Evolutionary conservation across 1,140 invertebrate species (phyloP), one percentile per base, ranked within the genome.

Genomic region (Pantala flavescens): DNA sequence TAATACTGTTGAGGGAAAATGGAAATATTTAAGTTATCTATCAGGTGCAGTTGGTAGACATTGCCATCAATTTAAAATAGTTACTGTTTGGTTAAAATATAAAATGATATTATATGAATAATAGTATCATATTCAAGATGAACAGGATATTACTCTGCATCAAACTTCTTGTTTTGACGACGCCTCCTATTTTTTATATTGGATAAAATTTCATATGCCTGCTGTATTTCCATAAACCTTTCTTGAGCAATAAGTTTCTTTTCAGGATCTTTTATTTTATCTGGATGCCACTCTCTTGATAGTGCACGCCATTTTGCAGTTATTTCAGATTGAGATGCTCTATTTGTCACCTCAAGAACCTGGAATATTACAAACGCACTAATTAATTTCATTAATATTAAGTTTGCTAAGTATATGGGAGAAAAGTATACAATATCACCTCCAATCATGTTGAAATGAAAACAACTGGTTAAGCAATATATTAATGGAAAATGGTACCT

Each of bases 161-260:
- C 49, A 63, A 21, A 63, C n/a, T 63, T 63, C 77, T 91, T 90
- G 80, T 93, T 94, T 77, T 87, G 87, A 72, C 86, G 84, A 73
- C 87, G 87, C 21, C 92, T 83, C 76, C 89, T 89, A 71, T 87
- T 88, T 80, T 95, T 94, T 71, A 92, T 91, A 75, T 90, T 92
- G 5, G 94, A 96, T 0, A 98, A 83, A 24, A 93, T 90, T 79
- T 96, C 93, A 79, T 96, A 98, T 0, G 96, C 95, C 81, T 94
- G 88, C 80, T 97, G 94, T 76, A 98, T 94, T 80, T 97, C 93
- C 84, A 97, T 93, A 79, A 98, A 98, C 74, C 87, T 90, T 78
- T 95, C 90, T 80, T 97, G 91, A 0, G 93, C 94, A 9, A 83
- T 84, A 14, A 83, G 82, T 75, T 81, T 83, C 75, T 89, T 86